Evolutionary conservation across 2,113 vertebrate genomes (phyloP), one percentile per base, ranked within the genome.

Genomic region (Arvicanthis niloticus): DNA sequence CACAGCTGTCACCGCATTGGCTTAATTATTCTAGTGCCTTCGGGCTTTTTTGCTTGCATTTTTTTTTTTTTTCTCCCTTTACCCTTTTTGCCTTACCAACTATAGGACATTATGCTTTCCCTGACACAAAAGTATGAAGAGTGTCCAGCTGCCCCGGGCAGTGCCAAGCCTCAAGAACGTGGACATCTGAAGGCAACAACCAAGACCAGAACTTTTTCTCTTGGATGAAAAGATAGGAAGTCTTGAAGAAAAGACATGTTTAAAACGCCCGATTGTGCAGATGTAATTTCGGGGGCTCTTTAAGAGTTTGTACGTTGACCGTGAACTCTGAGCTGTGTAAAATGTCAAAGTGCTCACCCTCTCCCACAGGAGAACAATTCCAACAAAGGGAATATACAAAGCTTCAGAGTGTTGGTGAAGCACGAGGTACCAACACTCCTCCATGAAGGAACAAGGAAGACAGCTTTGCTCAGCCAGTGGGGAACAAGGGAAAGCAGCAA

Each of bases 1-100:
- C 99, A 99, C 99, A 99, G 99, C 99, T 99, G 99, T 99, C 99
- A 99, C 98, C 98, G 99, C 98, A 98, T 99, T 99, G 97, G 98
- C 99, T 99, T 99, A 99, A 99, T 99, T 99, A 99, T 99, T 99
- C 99, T 98, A 98, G 98, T n/a, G 98, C 98, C 99, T 99, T 98
- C 97, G 45, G 99, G 98, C 98, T 98, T 98, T 98, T 97, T 97
- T 97, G 82, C 96, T 98, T 97, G 96, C 96, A 97, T 95, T 98
- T 98, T 90, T 89, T n/a, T n/a, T 95, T 98, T 98, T 90, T 84
- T 4, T 13, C 40, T 51, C 31, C 93, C 60, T 56, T 86, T 45
- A 34, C 56, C 92, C 37, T 45, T 94, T 68, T 58, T 51, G 26
- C 58, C 95, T 96, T 85, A 97, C 96, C 93, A 97, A 98, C 98